phyloP scores from a whole-genome alignment of 2,113 vertebrate species.

The Eleginops maclovinus region DNA sequence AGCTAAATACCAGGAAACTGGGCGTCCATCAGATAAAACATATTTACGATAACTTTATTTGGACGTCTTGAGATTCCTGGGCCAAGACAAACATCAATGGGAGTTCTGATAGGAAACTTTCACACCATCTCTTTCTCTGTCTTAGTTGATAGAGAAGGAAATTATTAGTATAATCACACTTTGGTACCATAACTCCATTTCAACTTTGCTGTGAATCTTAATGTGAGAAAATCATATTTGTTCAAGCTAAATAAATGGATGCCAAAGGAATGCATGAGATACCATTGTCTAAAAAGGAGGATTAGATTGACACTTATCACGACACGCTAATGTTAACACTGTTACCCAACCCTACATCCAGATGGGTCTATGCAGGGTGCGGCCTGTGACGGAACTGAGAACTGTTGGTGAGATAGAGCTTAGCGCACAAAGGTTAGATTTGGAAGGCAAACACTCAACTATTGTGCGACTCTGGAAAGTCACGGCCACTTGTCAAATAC shows the following conservation, averaged over 20 bases:
- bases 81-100: conserved; percentile 85
- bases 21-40: conserved; percentile 78
- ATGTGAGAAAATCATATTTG: conserved; percentile 77
- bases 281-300: conserved; percentile 58
- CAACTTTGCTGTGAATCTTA: conserved; percentile 70
- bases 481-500: conserved; percentile 79
- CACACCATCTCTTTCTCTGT: conserved; percentile 72
- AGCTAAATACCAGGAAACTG: conserved; percentile 82
- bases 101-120: conserved; percentile 81
- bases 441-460: conserved; percentile 78
- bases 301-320: conserved; percentile 77
- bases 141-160: conserved; percentile 54
- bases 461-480: conserved; percentile 79
- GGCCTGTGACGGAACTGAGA: conserved; percentile 74
- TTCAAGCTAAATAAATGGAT: conserved; percentile 30
- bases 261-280: conserved; percentile 63
- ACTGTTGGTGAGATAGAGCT: conserved; percentile 75
- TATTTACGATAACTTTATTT: conserved; percentile 83
- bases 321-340: conserved; percentile 72
- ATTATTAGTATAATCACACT: conserved; percentile 82
- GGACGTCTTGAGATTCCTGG: conserved; percentile 72
- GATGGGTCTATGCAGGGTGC: conserved; percentile 75
- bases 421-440: conserved; percentile 80
- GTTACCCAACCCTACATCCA: conserved; percentile 72
- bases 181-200: conserved; percentile 85